Evolutionary conservation across 1,140 invertebrate genomes (phyloP).

Genomic region (Brachionus sp.): DNA sequence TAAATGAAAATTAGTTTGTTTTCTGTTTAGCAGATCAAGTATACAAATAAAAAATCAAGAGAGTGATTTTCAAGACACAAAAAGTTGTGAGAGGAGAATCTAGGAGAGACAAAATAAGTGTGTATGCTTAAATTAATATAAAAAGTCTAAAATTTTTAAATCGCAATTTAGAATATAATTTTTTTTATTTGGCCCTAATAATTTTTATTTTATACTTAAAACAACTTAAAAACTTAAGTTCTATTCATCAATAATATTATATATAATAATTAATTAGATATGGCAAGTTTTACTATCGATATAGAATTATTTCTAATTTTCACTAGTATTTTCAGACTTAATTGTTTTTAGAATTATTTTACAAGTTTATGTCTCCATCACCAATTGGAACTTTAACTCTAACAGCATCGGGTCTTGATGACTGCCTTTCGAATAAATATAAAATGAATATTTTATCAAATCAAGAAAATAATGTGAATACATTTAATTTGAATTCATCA

Average conservation of each 20-base stretch:
- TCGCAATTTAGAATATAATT: background rate
- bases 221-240: background rate
- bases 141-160: background rate
- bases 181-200: background rate
- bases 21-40: background rate
- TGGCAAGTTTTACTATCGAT: too few species aligned
- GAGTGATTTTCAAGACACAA: background rate
- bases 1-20: background rate
- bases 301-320: too few species aligned
- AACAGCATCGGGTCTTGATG: background rate
- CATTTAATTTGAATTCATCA: background rate
- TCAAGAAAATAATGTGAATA: background rate
- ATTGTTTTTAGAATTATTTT: background rate
- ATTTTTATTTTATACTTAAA: background rate
- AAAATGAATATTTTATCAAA: background rate
- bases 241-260: background rate
- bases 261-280: too few species aligned
- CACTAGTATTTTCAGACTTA: background rate
- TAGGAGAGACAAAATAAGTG: background rate
- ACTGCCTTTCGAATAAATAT: background rate
- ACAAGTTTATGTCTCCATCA: slow-evolving; percentile 20
- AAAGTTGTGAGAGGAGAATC: background rate
- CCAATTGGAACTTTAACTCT: background rate
- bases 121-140: background rate
- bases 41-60: background rate